These are phyloP conservation scores for Bovichtus variegatus DNA, from an alignment of 2,797 vertebrate species.

Conservation along the genomic window DNA sequence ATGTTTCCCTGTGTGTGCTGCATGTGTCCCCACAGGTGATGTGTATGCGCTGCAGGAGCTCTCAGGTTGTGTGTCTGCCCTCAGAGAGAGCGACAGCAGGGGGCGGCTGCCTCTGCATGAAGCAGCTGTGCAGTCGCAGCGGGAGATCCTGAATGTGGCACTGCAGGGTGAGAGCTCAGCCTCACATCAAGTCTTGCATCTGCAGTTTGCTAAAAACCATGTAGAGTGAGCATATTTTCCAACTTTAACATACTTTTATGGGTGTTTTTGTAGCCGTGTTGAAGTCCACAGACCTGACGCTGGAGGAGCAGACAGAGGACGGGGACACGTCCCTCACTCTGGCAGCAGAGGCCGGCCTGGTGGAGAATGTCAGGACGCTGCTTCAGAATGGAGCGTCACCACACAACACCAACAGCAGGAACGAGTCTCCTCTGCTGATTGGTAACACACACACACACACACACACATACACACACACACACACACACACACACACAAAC, in stretches of 20 bases:
- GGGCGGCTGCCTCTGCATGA: slow-evolving; percentile 89
- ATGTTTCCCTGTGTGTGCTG: neutral
- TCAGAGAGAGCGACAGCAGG: slow-evolving; percentile 87
- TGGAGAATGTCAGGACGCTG: slow-evolving; percentile 84
- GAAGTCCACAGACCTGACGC: slow-evolving; percentile 81
- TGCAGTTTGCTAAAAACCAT: neutral
- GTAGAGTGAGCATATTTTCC: no score
- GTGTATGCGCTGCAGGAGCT: slow-evolving; percentile 81
- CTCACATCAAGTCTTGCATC: no score
- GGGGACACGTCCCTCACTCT: slow-evolving; percentile 89
- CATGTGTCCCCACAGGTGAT: slow-evolving; percentile 79
- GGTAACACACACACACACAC: slow-evolving; percentile 76
- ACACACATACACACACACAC: neutral
- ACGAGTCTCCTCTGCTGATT: slow-evolving; percentile 89
- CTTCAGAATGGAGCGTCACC: slow-evolving; percentile 87
- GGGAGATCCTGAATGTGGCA: slow-evolving; percentile 82
- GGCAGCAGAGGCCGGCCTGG: slow-evolving; percentile 80
- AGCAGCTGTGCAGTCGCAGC: slow-evolving; percentile 81
- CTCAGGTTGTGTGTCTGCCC: slow-evolving; percentile 78
- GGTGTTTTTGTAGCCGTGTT: slow-evolving; percentile 24
- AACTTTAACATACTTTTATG: neutral
- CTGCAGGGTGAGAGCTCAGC: slow-evolving; percentile 85
- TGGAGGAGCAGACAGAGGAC: slow-evolving; percentile 87
- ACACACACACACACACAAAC: no score
- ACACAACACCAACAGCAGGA: slow-evolving; percentile 87